These are phyloP conservation scores for Chrysotoxum bicinctum DNA, from an alignment of 2,888 invertebrate genomes.

Conservation along the genomic window DNA sequence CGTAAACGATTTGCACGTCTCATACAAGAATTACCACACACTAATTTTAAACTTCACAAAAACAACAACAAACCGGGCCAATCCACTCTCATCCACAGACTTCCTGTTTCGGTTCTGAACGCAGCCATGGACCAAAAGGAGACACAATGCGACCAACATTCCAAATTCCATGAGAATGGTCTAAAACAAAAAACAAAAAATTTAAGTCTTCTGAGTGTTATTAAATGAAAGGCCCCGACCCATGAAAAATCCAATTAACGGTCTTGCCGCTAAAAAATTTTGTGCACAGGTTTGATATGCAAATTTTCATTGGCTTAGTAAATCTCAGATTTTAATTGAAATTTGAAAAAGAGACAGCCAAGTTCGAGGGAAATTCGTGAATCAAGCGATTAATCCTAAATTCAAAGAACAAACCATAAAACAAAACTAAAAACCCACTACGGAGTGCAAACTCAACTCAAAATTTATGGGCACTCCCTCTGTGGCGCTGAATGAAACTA, in stretches of 20 bases:
- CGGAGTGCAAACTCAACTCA: slow-evolving; percentile 1
- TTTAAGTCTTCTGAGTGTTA: background rate
- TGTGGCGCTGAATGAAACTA: slow-evolving; percentile 13
- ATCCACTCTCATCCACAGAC: slow-evolving; percentile 42
- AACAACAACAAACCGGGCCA: slow-evolving; percentile 11
- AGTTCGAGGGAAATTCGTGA: slow-evolving; percentile 50
- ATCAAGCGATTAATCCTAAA: slow-evolving; percentile 11
- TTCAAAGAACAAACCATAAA: background rate
- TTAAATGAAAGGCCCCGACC: slow-evolving; percentile 8
- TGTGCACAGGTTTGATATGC: slow-evolving; percentile 25
- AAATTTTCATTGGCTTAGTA: slow-evolving; percentile 11
- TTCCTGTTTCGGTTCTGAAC: slow-evolving; percentile 58
- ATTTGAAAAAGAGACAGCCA: slow-evolving; percentile 26
- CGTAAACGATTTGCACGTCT: slow-evolving; percentile 56
- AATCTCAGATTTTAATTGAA: slow-evolving; percentile 8
- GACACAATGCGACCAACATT: slow-evolving; percentile 41
- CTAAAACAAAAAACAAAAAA: slow-evolving; percentile 28
- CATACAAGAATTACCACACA: slow-evolving; percentile 14
- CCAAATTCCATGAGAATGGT: slow-evolving; percentile 50
- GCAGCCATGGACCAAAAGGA: background rate
- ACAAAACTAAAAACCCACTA: slow-evolving; percentile 23
- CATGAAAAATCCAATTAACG: slow-evolving; percentile 43
- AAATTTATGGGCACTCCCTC: slow-evolving; percentile 28
- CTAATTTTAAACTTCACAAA: background rate
- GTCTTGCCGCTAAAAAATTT: background rate